phyloP scores from a whole-genome alignment of 1,140 invertebrate genomes.

The Eupeodes corollae region DNA sequence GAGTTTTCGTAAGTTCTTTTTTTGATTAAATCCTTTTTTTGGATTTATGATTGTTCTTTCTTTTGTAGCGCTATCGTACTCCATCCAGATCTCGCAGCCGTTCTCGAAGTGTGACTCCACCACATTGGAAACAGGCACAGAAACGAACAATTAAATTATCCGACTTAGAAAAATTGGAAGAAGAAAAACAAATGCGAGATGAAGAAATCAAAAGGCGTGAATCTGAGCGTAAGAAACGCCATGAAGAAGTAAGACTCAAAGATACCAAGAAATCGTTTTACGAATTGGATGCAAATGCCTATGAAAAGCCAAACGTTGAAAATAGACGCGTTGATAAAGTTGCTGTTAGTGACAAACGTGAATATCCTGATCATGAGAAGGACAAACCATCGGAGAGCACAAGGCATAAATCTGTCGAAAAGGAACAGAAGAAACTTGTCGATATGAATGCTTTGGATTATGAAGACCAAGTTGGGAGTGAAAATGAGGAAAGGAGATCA shows the following conservation, averaged over 20 bases:
- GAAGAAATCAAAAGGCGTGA: slow-evolving; percentile 50
- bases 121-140: slow-evolving; percentile 82
- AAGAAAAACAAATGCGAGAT: slow-evolving; percentile 47
- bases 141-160: slow-evolving; percentile 68
- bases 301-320: slow-evolving; percentile 19
- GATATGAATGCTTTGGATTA: slow-evolving; percentile 35
- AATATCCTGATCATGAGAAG: slow-evolving; percentile 4
- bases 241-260: slow-evolving; percentile 37
- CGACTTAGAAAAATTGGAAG: slow-evolving; percentile 63
- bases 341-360: too few species aligned
- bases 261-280: slow-evolving; percentile 33
- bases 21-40: slow-evolving; percentile 8
- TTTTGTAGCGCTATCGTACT: slow-evolving; percentile 63
- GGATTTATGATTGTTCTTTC: slow-evolving; percentile 2
- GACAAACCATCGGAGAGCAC: slow-evolving; percentile 10
- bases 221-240: slow-evolving; percentile 45
- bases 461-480: slow-evolving; percentile 30
- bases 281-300: slow-evolving; percentile 31
- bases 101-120: slow-evolving; percentile 72
- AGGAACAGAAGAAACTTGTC: slow-evolving; percentile 23
- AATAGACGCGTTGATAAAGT: slow-evolving; percentile 7
- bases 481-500: slow-evolving; percentile 14
- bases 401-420: slow-evolving; percentile 2
- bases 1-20: slow-evolving; percentile 64
- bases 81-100: slow-evolving; percentile 68